Percentiles rank a stretch among this genome's conserved stretches.
These are phyloP conservation scores for Aleadryas rufinucha DNA, from an alignment of 2,113 vertebrate species.

Conservation along the genomic window DNA sequence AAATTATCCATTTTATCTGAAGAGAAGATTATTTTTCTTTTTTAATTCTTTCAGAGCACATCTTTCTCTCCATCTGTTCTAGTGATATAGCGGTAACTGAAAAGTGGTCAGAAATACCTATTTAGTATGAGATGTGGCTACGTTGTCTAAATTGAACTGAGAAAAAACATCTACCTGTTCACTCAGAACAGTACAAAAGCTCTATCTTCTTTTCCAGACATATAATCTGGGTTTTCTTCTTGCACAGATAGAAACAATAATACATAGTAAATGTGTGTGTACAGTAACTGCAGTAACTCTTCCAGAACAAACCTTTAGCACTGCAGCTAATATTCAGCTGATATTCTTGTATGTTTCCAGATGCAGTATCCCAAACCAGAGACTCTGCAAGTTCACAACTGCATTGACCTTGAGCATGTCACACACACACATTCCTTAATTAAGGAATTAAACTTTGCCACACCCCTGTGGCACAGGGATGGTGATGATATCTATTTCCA, in stretches of 20 bases:
- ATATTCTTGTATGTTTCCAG: background rate
- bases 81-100: background rate
- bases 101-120: background rate
- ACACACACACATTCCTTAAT: background rate
- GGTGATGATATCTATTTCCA: background rate
- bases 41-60: background rate
- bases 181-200: background rate
- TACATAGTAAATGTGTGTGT: background rate
- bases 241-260: background rate
- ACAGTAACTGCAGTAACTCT: background rate
- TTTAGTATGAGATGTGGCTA: background rate
- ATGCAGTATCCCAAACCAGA: background rate
- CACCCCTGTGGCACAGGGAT: rapidly evolving
- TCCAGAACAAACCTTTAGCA: background rate
- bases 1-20: background rate
- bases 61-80: background rate
- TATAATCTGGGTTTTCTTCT: background rate
- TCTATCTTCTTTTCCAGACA: background rate
- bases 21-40: background rate
- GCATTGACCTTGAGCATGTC: background rate
- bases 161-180: background rate
- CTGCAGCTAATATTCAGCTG: background rate
- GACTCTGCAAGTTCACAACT: background rate
- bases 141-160: background rate
- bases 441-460: background rate